A percentile compares a stretch with the other conserved stretches of the same genome.
Conservation (phyloP, 2,888 invertebrate species). For the Cheilosia grossa region DNA sequence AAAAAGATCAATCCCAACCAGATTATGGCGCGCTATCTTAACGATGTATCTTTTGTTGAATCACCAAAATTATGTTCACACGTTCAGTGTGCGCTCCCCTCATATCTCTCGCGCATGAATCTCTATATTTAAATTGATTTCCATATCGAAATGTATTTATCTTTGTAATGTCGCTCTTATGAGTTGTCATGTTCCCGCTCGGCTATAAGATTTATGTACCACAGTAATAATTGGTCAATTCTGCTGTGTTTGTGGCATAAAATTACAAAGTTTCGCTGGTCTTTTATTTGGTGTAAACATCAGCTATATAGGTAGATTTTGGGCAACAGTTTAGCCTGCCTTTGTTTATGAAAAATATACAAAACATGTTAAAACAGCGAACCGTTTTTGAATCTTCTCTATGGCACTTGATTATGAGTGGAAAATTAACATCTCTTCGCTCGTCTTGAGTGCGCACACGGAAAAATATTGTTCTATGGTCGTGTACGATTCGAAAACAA, state of each 20-base stretch:
- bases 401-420: conserved; percentile 50
- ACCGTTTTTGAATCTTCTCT: conserved; percentile 12
- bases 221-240: not conserved
- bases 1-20: conserved; percentile 31
- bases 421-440: conserved; percentile 48
- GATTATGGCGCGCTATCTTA: conserved; percentile 36
- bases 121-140: conserved; percentile 51
- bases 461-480: conserved; percentile 48
- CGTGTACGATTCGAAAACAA: conserved; percentile 57
- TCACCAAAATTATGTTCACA: conserved; percentile 46
- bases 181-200: conserved; percentile 12
- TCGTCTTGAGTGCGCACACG: conserved; percentile 20
- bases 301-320: no score
- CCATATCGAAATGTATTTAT: conserved; percentile 41
- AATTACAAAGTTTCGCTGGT: no score
- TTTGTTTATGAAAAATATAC: no score
- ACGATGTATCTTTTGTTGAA: conserved; percentile 32
- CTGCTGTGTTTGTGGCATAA: no score
- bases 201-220: conserved; percentile 18
- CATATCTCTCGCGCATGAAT: conserved; percentile 14
- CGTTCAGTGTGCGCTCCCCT: not conserved
- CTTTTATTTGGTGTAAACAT: no score
- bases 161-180: not conserved
- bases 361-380: not conserved
- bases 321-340: no score